phyloP scores from a whole-genome alignment of 2,888 invertebrate genomes.

The Andrena dorsata region DNA sequence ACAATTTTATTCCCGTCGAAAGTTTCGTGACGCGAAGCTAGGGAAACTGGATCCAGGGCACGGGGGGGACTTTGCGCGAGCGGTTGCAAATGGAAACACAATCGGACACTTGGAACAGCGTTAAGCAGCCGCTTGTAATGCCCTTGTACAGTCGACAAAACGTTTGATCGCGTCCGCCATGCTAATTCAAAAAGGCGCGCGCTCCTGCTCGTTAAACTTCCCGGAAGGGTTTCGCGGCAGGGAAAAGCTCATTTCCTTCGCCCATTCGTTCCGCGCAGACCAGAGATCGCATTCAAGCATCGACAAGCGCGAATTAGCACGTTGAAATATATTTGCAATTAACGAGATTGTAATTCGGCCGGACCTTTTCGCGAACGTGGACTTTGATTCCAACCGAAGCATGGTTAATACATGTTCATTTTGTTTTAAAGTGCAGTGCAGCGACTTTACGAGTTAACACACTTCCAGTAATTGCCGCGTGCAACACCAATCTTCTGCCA shows the following conservation, averaged over 20 bases:
- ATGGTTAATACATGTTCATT: too few relatives aligned
- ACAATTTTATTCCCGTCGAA: slow-evolving; percentile 14
- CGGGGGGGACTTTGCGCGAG: slow-evolving; percentile 27
- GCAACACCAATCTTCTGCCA: too few relatives aligned
- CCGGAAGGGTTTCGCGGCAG: not conserved
- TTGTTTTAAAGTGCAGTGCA: too few relatives aligned
- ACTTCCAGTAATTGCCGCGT: too few relatives aligned
- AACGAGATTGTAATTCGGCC: too few relatives aligned
- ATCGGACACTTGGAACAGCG: slow-evolving; percentile 31
- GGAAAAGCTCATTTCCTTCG: slow-evolving; percentile 8
- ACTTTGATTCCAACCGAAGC: too few relatives aligned
- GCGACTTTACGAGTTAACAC: too few relatives aligned
- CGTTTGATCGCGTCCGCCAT: slow-evolving; percentile 41
- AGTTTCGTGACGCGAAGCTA: not conserved
- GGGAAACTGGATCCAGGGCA: not conserved
- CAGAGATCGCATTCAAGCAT: not conserved
- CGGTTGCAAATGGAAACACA: slow-evolving; percentile 43
- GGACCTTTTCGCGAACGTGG: too few relatives aligned
- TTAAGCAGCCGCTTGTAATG: slow-evolving; percentile 54
- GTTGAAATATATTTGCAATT: too few relatives aligned
- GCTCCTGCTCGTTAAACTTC: not conserved
- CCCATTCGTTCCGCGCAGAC: not conserved
- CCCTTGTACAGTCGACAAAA: slow-evolving; percentile 32
- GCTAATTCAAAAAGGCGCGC: slow-evolving; percentile 39
- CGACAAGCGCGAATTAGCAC: too few relatives aligned